Percentiles rank a stretch among this genome's conserved stretches.
Evolutionary conservation across 2,888 invertebrate species (phyloP).

Genomic region (Drosophila heteroneura): DNA sequence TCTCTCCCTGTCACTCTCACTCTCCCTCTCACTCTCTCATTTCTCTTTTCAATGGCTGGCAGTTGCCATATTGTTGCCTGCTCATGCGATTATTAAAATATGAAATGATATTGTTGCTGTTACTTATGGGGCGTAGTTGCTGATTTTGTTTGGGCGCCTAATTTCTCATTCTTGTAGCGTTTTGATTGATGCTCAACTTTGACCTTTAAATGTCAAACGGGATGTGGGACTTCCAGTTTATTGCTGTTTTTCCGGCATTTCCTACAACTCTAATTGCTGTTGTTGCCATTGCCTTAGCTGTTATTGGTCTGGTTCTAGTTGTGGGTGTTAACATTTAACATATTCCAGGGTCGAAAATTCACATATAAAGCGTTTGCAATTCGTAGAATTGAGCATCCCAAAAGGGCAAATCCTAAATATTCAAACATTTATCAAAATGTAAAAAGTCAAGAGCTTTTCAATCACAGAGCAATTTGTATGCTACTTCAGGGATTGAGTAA

Average conservation of each 20-base stretch:
- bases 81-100: constrained; percentile 40
- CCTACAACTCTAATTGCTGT: constrained; percentile 59
- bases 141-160: constrained; percentile 30
- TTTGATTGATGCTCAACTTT: constrained; percentile 71
- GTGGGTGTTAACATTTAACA: constrained; percentile 49
- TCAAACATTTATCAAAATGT: background rate
- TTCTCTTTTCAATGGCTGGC: background rate
- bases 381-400: constrained; percentile 25
- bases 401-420: constrained; percentile 36
- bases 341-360: constrained; percentile 27
- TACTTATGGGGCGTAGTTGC: constrained; percentile 7
- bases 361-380: constrained; percentile 25
- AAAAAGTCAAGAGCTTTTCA: constrained; percentile 7
- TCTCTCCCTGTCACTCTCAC: background rate
- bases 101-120: constrained; percentile 4
- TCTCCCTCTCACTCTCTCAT: background rate
- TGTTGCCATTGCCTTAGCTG: constrained; percentile 22
- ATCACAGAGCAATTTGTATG: background rate
- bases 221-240: constrained; percentile 14
- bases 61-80: constrained; percentile 6
- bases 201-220: constrained; percentile 76
- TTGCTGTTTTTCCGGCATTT: background rate
- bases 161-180: constrained; percentile 43
- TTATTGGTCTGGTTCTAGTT: constrained; percentile 13
- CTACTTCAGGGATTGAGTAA: background rate